Percentiles rank a stretch among this genome's conserved stretches.
Conservation (phyloP, 2,888 invertebrate species). For the Clusia tigrina region DNA sequence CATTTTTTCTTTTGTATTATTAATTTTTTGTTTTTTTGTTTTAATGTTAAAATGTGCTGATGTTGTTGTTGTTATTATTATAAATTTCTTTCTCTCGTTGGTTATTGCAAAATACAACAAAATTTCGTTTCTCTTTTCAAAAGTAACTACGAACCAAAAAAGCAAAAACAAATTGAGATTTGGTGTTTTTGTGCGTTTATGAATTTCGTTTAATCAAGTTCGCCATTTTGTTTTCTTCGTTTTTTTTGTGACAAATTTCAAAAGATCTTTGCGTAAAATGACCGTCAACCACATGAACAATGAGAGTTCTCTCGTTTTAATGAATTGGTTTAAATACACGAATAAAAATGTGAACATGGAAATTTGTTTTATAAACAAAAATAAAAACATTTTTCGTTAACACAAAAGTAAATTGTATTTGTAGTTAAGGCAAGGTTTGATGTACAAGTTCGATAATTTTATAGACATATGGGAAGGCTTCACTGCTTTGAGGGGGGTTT, state of each 20-base stretch:
- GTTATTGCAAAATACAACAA: conserved; percentile 61
- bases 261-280: conserved; percentile 41
- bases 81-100: no score
- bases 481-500: background rate
- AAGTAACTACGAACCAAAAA: no score
- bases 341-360: background rate
- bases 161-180: conserved; percentile 30
- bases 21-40: no score
- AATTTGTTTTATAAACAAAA: conserved; percentile 49
- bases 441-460: background rate
- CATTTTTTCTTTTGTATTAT: no score
- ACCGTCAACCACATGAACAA: conserved; percentile 52
- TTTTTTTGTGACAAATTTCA: conserved; percentile 17
- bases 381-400: conserved; percentile 64
- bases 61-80: conserved; percentile 31
- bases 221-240: background rate
- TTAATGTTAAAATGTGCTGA: conserved; percentile 4
- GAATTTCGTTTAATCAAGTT: conserved; percentile 17
- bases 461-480: background rate
- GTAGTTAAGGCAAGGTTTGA: background rate
- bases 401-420: conserved; percentile 44
- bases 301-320: conserved; percentile 43
- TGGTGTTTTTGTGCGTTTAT: conserved; percentile 25
- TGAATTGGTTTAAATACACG: conserved; percentile 26
- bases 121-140: conserved; percentile 40